Evolutionary conservation across 2,888 invertebrate genomes (phyloP).

Genomic region (Anoplius nigerrimus): DNA sequence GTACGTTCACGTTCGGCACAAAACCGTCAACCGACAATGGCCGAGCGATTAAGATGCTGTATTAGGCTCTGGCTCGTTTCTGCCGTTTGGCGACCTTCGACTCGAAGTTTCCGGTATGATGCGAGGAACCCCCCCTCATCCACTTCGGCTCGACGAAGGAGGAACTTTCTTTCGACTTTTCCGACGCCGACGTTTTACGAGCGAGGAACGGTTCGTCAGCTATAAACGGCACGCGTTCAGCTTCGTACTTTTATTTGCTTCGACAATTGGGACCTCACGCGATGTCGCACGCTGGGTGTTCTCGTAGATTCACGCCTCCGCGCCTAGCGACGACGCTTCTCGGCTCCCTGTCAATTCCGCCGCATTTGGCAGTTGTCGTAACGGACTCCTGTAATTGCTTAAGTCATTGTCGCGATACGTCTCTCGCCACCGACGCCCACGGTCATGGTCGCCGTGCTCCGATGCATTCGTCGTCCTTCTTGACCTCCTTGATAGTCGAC

Average conservation of each 20-base stretch:
- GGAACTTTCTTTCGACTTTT: too few species aligned
- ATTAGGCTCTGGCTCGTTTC: too few species aligned
- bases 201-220: slow-evolving; percentile 37
- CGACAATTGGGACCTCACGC: slow-evolving; percentile 18
- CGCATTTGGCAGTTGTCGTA: slow-evolving; percentile 27
- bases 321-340: neutral
- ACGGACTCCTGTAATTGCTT: slow-evolving; percentile 28
- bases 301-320: neutral
- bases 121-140: too few species aligned
- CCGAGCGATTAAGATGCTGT: slow-evolving; percentile 18
- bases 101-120: too few species aligned
- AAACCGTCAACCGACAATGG: slow-evolving; percentile 8
- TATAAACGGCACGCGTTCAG: slow-evolving; percentile 37
- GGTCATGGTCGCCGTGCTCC: slow-evolving; percentile 40
- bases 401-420: slow-evolving; percentile 38
- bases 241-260: slow-evolving; percentile 23
- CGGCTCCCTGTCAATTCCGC: neutral
- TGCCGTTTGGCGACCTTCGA: too few species aligned
- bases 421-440: slow-evolving; percentile 20
- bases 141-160: too few species aligned
- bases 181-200: too few species aligned
- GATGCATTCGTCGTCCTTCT: slow-evolving; percentile 11
- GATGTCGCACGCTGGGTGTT: neutral
- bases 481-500: neutral
- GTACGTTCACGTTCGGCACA: neutral